A percentile compares a stretch with the other conserved stretches of the same genome.
Evolutionary conservation across 2,797 vertebrate species (phyloP).

Genomic region (Anabacerthia variegaticeps): DNA sequence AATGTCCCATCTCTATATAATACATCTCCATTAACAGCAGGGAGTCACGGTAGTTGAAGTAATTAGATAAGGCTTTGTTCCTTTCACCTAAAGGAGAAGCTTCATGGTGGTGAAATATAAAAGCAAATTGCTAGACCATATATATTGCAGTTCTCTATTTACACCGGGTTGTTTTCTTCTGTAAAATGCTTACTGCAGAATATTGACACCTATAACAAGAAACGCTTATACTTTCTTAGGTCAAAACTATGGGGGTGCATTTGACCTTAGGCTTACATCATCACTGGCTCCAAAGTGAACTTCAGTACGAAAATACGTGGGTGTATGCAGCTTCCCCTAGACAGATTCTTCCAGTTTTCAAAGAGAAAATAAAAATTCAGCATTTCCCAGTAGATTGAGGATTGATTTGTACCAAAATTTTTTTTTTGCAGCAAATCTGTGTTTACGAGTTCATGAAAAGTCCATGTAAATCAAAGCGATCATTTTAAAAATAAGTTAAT

Average conservation of each 20-base stretch:
- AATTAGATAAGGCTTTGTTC: slow-evolving; percentile 46
- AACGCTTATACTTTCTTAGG: background rate
- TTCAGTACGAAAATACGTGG: background rate
- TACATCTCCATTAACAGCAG: slow-evolving; percentile 10
- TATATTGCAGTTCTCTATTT: background rate
- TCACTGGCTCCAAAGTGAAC: background rate
- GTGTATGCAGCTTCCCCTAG: background rate
- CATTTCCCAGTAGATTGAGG: background rate
- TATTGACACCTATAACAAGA: background rate
- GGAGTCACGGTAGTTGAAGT: slow-evolving; percentile 16
- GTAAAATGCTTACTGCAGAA: background rate
- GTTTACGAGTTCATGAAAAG: background rate
- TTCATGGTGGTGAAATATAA: background rate
- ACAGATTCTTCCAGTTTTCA: background rate
- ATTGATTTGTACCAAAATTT: background rate
- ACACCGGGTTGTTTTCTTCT: background rate
- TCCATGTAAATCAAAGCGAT: background rate
- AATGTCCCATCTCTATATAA: slow-evolving; percentile 6
- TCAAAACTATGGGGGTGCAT: background rate
- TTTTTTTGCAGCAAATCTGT: background rate
- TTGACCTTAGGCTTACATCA: background rate
- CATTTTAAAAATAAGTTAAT: background rate
- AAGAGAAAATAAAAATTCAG: background rate
- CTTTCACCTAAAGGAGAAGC: slow-evolving; percentile 44
- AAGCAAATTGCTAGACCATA: background rate